phyloP scores from a whole-genome alignment of 1,140 invertebrate genomes.

The Chelonus insularis region DNA sequence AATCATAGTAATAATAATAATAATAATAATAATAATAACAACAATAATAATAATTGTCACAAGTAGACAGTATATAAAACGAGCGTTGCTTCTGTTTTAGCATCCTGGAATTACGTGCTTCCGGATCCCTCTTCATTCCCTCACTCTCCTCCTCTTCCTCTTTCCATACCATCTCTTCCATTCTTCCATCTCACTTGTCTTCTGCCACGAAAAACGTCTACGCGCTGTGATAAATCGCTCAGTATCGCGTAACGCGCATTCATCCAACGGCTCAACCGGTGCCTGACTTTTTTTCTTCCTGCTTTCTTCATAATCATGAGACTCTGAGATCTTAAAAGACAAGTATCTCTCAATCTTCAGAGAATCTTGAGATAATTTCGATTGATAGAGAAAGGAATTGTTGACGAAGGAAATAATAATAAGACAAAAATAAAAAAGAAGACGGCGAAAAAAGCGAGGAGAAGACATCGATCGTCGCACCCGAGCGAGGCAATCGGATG shows the following conservation, averaged over 20 bases:
- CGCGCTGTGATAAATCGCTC: conserved; percentile 24
- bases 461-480: conserved; percentile 19
- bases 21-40: neutral
- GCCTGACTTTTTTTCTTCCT: neutral
- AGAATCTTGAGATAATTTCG: neutral
- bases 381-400: neutral
- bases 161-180: neutral
- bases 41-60: neutral
- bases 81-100: conserved; percentile 11
- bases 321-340: neutral
- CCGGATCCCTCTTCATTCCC: conserved; percentile 17
- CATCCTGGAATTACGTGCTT: conserved; percentile 29
- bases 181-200: conserved; percentile 11
- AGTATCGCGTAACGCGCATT: conserved; percentile 17
- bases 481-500: conserved; percentile 28
- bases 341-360: neutral
- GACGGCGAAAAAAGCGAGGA: neutral
- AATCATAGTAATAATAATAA: neutral
- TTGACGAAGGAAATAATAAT: neutral
- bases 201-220: conserved; percentile 18
- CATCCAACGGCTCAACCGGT: neutral
- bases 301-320: too few relatives aligned
- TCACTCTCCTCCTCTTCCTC: neutral
- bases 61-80: neutral
- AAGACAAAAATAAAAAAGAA: neutral